A percentile compares a stretch with the other conserved stretches of the same genome.
Conservation (phyloP, 2,797 vertebrate species). For the Luscinia luscinia region DNA sequence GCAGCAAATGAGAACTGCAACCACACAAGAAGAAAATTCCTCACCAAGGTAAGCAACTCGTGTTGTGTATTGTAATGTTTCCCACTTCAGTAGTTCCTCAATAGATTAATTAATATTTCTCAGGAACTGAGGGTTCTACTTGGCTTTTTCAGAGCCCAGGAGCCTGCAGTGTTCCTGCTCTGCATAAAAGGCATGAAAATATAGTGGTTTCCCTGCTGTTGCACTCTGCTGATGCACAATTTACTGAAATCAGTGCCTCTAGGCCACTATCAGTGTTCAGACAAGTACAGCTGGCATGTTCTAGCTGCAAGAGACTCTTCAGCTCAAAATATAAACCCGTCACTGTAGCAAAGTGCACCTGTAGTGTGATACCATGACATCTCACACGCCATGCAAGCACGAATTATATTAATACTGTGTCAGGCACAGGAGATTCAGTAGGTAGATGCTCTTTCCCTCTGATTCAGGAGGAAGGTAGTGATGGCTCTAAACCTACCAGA, state of each 20-base stretch:
- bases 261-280: background rate
- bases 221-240: background rate
- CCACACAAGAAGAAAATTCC: slow-evolving; percentile 80
- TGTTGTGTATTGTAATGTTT: background rate
- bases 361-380: background rate
- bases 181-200: background rate
- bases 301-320: background rate
- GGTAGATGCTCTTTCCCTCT: background rate
- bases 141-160: background rate
- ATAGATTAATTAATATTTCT: background rate
- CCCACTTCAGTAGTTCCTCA: background rate
- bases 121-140: background rate
- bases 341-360: background rate
- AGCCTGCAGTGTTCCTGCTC: background rate
- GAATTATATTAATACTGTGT: background rate
- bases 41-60: slow-evolving; percentile 83
- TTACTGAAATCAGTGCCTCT: background rate
- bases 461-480: background rate
- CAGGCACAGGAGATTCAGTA: background rate
- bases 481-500: background rate
- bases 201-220: background rate
- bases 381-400: background rate
- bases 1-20: slow-evolving; percentile 75
- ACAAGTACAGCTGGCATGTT: background rate
- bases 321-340: background rate